Evolutionary conservation across 2,797 vertebrate species (phyloP).

Genomic region (Pangasius macronema): DNA sequence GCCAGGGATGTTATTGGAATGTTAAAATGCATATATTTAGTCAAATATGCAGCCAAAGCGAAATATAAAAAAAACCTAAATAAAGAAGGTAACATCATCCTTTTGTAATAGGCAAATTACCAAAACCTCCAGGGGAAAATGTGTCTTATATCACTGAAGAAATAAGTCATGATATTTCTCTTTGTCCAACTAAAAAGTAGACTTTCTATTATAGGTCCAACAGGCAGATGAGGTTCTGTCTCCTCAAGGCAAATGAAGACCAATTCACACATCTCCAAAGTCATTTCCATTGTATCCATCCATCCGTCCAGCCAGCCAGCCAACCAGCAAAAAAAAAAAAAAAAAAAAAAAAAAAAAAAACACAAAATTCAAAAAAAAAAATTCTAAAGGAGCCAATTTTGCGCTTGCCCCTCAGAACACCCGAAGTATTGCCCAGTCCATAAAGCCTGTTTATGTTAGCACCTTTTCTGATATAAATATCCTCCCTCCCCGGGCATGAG

Average conservation of each 20-base stretch:
- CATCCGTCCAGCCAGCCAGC: conserved; percentile 9
- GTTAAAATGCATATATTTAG: not conserved
- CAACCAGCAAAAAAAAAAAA: not conserved
- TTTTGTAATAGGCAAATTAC: not conserved
- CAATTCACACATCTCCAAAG: conserved; percentile 51
- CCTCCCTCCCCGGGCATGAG: conserved; percentile 93
- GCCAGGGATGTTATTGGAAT: not conserved
- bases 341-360: conserved; percentile 23
- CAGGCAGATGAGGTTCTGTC: conserved; percentile 12
- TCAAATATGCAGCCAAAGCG: not conserved
- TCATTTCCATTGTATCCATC: conserved; percentile 40
- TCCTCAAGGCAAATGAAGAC: conserved; percentile 43
- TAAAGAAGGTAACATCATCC: not conserved
- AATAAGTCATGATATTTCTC: too few relatives aligned
- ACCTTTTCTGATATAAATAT: conserved; percentile 83
- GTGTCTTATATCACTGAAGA: not conserved
- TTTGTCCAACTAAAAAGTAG: conserved; percentile 5
- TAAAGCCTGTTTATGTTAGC: conserved; percentile 77
- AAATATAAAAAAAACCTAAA: not conserved
- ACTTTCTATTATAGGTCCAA: conserved; percentile 18
- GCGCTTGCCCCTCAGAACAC: conserved; percentile 48
- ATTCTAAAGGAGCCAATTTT: conserved; percentile 59
- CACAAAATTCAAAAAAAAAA: conserved; percentile 68
- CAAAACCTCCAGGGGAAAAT: not conserved
- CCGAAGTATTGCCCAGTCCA: conserved; percentile 68